Evolutionary conservation across 2,113 vertebrate genomes (phyloP).

Genomic region (Capricornis sumatraensis): DNA sequence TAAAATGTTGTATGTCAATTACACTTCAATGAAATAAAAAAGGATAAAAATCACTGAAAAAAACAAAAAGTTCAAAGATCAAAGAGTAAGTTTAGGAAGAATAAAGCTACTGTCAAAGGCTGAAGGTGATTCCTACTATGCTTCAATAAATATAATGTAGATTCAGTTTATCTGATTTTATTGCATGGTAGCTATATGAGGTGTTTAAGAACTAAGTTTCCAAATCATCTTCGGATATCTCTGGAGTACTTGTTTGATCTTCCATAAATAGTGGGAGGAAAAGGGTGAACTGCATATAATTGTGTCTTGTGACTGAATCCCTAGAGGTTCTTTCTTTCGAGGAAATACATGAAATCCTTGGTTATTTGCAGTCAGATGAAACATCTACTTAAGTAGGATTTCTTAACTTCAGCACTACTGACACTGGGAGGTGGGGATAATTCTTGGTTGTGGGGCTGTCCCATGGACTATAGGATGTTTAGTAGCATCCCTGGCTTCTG

Average conservation of each 20-base stretch:
- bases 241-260: not conserved
- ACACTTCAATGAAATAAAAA: not conserved
- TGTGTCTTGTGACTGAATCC: not conserved
- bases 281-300: not conserved
- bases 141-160: not conserved
- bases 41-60: not conserved
- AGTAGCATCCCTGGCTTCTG: not conserved
- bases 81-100: not conserved
- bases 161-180: not conserved
- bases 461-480: not conserved
- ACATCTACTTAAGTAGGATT: not conserved
- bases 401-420: not conserved
- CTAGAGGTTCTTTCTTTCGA: not conserved
- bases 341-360: not conserved
- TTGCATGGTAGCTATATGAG: not conserved
- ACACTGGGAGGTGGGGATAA: not conserved
- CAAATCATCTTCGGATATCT: not conserved
- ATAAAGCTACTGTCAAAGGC: not conserved
- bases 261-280: not conserved
- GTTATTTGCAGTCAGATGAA: not conserved
- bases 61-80: not conserved
- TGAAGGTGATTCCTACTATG: not conserved
- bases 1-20: not conserved
- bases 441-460: not conserved
- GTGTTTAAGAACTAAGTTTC: not conserved